A percentile compares a stretch with the other conserved stretches of the same genome.
Conservation (phyloP, 2,797 vertebrate genomes). For the Poecilia gillii region DNA sequence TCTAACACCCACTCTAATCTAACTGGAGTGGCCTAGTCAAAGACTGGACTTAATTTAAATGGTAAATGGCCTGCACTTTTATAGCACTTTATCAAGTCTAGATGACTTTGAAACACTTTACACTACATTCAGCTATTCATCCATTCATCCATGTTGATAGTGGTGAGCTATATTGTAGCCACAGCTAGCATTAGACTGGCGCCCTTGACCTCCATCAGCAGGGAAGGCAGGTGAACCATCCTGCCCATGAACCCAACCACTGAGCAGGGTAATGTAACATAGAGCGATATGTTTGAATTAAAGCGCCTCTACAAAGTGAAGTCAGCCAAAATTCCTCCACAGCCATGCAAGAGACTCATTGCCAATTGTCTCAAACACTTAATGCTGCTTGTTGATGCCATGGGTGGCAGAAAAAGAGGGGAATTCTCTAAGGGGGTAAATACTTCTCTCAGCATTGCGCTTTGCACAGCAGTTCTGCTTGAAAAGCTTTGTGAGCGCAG, state of each 20-base stretch:
- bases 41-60: background rate
- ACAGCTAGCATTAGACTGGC: background rate
- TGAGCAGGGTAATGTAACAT: background rate
- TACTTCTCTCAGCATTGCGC: background rate
- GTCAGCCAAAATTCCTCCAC: background rate
- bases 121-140: background rate
- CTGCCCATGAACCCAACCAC: background rate
- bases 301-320: background rate
- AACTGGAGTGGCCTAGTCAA: background rate
- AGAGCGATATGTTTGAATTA: background rate
- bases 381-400: background rate
- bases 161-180: background rate
- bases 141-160: background rate
- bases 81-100: background rate
- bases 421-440: background rate
- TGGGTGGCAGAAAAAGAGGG: background rate
- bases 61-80: background rate
- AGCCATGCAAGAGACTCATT: background rate
- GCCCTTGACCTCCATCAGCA: background rate
- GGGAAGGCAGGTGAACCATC: background rate
- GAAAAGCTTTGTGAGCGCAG: background rate
- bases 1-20: too few species aligned
- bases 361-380: background rate
- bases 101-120: background rate
- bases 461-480: background rate